Conservation (phyloP, 1,140 invertebrate species). For the Cydia fagiglandana region DNA sequence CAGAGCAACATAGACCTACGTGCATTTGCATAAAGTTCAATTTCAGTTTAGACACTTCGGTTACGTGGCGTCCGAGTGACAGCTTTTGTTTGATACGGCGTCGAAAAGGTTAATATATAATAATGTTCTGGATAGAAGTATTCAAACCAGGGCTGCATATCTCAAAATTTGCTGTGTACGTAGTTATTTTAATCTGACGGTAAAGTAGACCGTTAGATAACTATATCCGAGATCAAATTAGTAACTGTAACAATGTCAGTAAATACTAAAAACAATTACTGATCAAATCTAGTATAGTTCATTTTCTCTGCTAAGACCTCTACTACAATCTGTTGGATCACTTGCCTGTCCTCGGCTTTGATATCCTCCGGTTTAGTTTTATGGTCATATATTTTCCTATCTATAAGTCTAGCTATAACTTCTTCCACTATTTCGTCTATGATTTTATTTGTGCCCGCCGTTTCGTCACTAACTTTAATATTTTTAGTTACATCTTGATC, state of each 20-base stretch:
- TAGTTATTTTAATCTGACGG: not conserved
- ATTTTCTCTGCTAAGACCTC: slow-evolving; percentile 73
- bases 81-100: too few species aligned
- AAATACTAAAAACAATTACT: slow-evolving; percentile 41
- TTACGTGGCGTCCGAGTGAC: too few species aligned
- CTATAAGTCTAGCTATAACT: slow-evolving; percentile 71
- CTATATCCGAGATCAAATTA: slow-evolving; percentile 28
- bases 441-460: slow-evolving; percentile 60
- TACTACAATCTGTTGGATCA: slow-evolving; percentile 77
- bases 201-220: not conserved
- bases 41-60: too few species aligned
- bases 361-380: slow-evolving; percentile 70
- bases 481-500: slow-evolving; percentile 24
- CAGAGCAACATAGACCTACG: too few species aligned
- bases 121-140: not conserved
- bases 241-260: slow-evolving; percentile 21
- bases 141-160: not conserved
- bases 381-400: slow-evolving; percentile 73
- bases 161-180: not conserved
- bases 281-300: slow-evolving; percentile 55
- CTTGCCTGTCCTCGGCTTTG: slow-evolving; percentile 64
- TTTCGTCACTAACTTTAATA: not conserved
- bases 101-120: not conserved
- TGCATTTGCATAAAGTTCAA: too few species aligned
- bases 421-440: slow-evolving; percentile 76